Conservation (phyloP, 1,140 invertebrate species). For the Tetragnatha versicolor region DNA sequence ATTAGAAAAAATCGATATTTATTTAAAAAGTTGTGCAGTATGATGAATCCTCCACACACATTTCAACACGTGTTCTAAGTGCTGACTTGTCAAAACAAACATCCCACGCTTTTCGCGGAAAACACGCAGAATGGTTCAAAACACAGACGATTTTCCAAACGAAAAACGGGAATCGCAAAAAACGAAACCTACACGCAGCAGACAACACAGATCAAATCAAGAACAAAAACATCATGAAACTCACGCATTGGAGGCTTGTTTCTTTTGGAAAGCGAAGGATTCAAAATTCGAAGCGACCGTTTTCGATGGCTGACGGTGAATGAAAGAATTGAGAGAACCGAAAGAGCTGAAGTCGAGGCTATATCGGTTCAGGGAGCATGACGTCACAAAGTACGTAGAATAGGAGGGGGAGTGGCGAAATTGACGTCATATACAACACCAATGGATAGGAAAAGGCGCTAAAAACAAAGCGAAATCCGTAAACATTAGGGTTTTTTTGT, state of each 20-base stretch:
- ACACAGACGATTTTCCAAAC: not conserved
- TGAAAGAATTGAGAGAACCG: not conserved
- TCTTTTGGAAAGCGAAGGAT: too few relatives aligned
- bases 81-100: constrained; percentile 24
- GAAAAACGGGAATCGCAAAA: not conserved
- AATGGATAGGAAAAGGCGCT: not conserved
- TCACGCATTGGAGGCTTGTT: not conserved
- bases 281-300: too few relatives aligned
- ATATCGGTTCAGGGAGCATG: constrained; percentile 11
- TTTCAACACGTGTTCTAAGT: not conserved
- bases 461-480: too few relatives aligned
- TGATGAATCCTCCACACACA: not conserved
- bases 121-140: not conserved
- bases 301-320: not conserved
- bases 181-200: not conserved
- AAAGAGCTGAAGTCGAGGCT: constrained; percentile 2
- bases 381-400: constrained; percentile 20
- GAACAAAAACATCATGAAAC: not conserved
- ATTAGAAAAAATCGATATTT: not conserved
- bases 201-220: not conserved
- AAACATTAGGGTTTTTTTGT: too few relatives aligned
- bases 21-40: not conserved
- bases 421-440: constrained; percentile 22
- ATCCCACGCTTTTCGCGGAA: not conserved
- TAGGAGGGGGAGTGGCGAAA: not conserved